Evolutionary conservation across 1,140 invertebrate genomes (phyloP), one percentile per base, ranked within the genome.

Genomic region (Drosophila equinoxialis): DNA sequence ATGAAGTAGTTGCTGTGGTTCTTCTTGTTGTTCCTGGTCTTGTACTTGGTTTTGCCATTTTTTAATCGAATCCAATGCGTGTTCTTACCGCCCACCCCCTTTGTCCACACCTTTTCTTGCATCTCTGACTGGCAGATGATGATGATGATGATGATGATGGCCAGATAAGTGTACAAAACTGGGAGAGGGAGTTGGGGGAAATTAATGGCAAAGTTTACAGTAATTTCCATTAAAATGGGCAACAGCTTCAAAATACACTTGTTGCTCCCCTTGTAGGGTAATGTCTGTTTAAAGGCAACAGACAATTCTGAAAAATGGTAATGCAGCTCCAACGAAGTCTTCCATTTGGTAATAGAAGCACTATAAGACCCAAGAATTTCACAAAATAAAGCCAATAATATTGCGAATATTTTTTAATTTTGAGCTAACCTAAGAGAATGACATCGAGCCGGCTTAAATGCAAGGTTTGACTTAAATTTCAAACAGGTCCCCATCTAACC

Each of bases 1-100:
- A 92, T 92, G 69, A 89, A 89, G 80, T 77, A 89, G 81, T 84
- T 84, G 68, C 65, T 67, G 75, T 48, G 17, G 45, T 48, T 45
- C 61, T 84, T 84, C 68, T 68, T 67, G 75, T 48, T 48, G 45
- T 48, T 45, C 61, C 41, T 55, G 61, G 41, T 68, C 35, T 57
- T 76, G 65, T 79, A 81, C 76, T 77, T 70, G 74, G 45, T 48
- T 76, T 67, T 65, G 61, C 68, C 68, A 75, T 74, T 67, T 80
- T 79, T 87, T 87, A 77, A 87, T 87, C 83, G 83, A 87, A 89
- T 80, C 63, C 57, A 75, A 81, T 77, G 74, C 74, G 74, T 81
- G 64, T 64, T 73, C 35, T 59, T 68, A 60, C 35, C 23, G 10
- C 35, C 11, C 55, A 20, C 14, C 55, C 33, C 33, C 51, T 35